Base-by-base conservation (phyloP, 2,888 invertebrate species). In the Drosophila fulvimacula region DNA sequence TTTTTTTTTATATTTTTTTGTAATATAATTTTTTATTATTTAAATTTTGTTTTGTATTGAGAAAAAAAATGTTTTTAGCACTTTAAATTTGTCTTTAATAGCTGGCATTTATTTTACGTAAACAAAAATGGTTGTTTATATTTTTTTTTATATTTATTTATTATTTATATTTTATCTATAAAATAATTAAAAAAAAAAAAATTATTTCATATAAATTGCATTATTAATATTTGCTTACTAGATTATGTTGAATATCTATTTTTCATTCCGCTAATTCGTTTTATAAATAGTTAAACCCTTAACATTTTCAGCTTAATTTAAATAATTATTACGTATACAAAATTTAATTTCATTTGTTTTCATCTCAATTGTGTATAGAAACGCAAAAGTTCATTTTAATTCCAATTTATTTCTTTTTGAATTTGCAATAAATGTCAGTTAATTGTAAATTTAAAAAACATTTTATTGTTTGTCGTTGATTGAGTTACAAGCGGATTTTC, bases 401-500 rank as follows among this genome's bases (percentile, higher is more conserved):
- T n/a, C 4, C 1, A 51, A 21, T 34, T n/a, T 46, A n/a, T n/a
- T 10, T 15, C 17, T 19, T 41, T 5, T 41, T 41, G 13, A 11
- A 30, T 27, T 46, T 3, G 9, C 17, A 11, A 48, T 32, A 27
- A 44, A 44, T 27, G 44, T 2, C 44, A n/a, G 9, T 44, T 27
- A 1, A 27, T 44, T 44, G 4, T 27, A 15, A 27, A n/a, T 27
- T 5, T 24, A 27, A 44, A 27, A n/a, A 9, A 24, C 5, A 30
- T 46, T 46, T 46, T 27, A 46, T 30, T 27, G n/a, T 46, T 30
- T 11, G 10, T 5, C n/a, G 30, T 48, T 48, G n/a, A 48, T 48
- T 13, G 11, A 0, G 1, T 30, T 48, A 30, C 30, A 11, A 17
- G 11, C 30, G 6, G 11, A 17, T 30, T 30, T 13, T 48, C 0